Base-by-base conservation (phyloP, 2,888 invertebrate species). In the Spodoptera exigua region DNA sequence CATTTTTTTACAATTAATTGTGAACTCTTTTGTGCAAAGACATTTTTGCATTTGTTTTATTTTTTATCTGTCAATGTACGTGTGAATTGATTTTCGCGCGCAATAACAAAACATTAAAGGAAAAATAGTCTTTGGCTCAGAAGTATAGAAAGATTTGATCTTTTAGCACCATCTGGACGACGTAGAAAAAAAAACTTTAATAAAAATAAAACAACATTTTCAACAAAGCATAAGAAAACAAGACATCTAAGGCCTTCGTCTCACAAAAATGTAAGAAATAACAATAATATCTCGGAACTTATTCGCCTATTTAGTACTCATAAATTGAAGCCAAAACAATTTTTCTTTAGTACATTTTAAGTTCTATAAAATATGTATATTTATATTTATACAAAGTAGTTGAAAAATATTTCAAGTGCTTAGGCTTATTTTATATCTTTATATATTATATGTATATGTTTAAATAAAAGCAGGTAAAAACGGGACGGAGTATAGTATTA, bases 141-240 rank as follows among this genome's bases (percentile, higher is more conserved):
- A 88, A 85, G 81, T 79, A 85, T 79, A 84, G 81, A 85, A 87
- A 88, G 84, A 86, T 89, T 89, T 87, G 80, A 89, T 89, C 88
- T 89, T 80, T 73, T 92, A 93, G 93, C 93, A 93, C 93, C 93
- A 91, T 89, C 84, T 85, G 87, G 87, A 88, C 81, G 81, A 87
- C 82, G 77, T 82, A 78, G 76, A 76, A 83, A 80, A 73, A 81
- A 62, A 76, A 74, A 69, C 60, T 60, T 65, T 48, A 61, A 75
- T 48, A 61, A 75, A 75, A 70, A 74, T 48, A 66, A 74, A 74
- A 71, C 40, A 79, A 74, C 51, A 60, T 59, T 51, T 63, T 63
- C 60, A 73, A 65, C 56, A 70, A 70, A 61, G 40, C 39, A 36
- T n/a, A 61, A 70, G 48, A 60, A 56, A 67, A 78, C 54, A 52